Percentiles rank a stretch among this genome's conserved stretches.
phyloP scores from a whole-genome alignment of 2,888 invertebrate species.

The Drosophila paucipuncta region DNA sequence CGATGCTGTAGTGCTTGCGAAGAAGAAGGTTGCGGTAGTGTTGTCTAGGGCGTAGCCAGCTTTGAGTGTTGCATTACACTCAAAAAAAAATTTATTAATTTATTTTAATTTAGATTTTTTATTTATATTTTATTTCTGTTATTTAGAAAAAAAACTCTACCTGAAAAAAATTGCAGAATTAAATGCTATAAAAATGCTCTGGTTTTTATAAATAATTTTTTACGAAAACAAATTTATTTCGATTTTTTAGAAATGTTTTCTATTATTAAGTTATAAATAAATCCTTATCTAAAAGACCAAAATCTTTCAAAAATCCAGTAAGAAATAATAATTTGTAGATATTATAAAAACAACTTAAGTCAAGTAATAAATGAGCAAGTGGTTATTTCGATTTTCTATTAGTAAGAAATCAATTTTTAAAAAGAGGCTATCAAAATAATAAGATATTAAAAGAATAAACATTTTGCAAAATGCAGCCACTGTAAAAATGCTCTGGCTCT shows the following conservation, averaged over 20 bases:
- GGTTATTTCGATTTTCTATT: background rate
- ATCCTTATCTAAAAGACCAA: background rate
- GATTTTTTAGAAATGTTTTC: background rate
- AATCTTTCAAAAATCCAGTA: background rate
- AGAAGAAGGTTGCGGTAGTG: constrained; percentile 9
- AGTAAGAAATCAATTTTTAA: background rate
- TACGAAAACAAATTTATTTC: background rate
- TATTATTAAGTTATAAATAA: background rate
- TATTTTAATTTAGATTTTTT: background rate
- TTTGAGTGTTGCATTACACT: background rate
- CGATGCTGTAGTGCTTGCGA: constrained; percentile 10
- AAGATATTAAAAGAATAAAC: background rate
- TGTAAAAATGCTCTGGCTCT: background rate
- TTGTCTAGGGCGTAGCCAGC: constrained; percentile 9
- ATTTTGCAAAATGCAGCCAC: background rate
- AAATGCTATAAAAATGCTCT: no score
- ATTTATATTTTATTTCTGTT: background rate
- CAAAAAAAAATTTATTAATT: background rate
- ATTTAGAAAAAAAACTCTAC: background rate
- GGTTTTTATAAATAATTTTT: background rate
- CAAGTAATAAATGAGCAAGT: background rate
- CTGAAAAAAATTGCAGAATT: background rate
- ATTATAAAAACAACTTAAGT: background rate
- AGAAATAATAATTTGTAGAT: background rate
- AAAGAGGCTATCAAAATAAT: background rate